Conservation (phyloP, 1,140 invertebrate species). For the Tetraneura akinire region DNA sequence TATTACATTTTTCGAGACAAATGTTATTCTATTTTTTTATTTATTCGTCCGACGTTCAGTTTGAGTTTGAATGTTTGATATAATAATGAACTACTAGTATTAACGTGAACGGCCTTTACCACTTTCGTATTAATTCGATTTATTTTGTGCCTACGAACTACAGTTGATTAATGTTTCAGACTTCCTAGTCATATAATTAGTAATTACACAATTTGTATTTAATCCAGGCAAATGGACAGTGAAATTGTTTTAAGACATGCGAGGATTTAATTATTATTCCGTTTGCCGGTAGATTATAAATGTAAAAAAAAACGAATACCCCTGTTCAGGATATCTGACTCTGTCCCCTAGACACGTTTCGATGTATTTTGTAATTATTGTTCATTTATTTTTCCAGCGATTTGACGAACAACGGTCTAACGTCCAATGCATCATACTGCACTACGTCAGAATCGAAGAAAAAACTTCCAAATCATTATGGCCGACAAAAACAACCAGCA, state of each 20-base stretch:
- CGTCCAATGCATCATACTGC: constrained; percentile 68
- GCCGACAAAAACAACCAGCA: constrained; percentile 55
- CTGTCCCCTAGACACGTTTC: too few relatives aligned
- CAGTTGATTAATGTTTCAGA: neutral
- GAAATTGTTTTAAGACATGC: neutral
- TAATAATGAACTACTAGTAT: too few relatives aligned
- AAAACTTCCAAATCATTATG: constrained; percentile 67
- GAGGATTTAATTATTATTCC: too few relatives aligned
- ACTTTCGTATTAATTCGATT: too few relatives aligned
- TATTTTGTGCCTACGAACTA: neutral
- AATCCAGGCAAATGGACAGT: neutral
- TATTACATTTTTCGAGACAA: too few relatives aligned
- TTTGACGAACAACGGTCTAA: constrained; percentile 59
- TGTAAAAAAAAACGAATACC: too few relatives aligned
- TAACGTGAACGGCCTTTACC: too few relatives aligned
- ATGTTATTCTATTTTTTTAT: too few relatives aligned
- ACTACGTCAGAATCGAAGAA: constrained; percentile 73
- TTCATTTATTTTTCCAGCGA: constrained; percentile 27
- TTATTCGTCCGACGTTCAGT: too few relatives aligned
- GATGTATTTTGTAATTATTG: neutral
- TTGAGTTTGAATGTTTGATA: too few relatives aligned
- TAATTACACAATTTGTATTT: neutral
- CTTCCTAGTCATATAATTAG: neutral
- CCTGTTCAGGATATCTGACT: too few relatives aligned
- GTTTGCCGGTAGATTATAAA: too few relatives aligned